Evolutionary conservation across 1,140 invertebrate genomes (phyloP), one percentile per base, ranked within the genome.

Genomic region (Drosophila insularis): DNA sequence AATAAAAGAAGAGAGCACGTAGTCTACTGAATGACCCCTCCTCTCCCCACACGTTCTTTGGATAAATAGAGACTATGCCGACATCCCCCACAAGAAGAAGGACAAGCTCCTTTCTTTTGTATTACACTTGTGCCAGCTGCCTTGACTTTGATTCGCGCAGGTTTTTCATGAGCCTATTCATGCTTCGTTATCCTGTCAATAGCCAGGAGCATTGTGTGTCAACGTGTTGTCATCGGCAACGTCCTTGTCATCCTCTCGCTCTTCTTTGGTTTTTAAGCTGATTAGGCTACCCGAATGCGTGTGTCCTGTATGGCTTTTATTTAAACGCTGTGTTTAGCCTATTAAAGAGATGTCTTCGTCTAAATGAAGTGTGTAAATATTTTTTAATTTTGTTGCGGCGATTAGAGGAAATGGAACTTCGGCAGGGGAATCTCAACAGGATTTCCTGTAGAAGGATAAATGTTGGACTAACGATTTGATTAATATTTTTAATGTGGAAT

Each of bases 111-210:
- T 58, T 77, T 71, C 60, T 67, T 56, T 53, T 17, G 65, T 53
- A 37, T 58, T 79, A 59, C 84, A 87, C 84, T 80, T 87, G 73
- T 63, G 80, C 73, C 84, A 89, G 78, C 84, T 89, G 84, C 73
- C 66, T 81, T 81, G 81, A 78, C 75, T 81, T 32, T 50, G 56
- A 46, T 84, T 79, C 80, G 61, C 32, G 75, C 69, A 77, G 84
- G 84, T 87, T 80, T 87, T 80, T 81, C 86, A 21, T 50, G 70
- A 71, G 89, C 89, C 89, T 91, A 90, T 91, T 84, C 89, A 91
- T 78, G 89, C 73, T 87, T 81, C 74, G 80, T 91, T 91, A 91
- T 89, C 80, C 81, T 81, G 81, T 87, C 89, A 91, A 89, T 91
- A 10, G 43, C 43, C 43, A 50, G 43, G 4, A 50, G 73, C 81